Evolutionary conservation across 2,797 vertebrate species (phyloP).

Genomic region (Xiphophorus birchmanni): DNA sequence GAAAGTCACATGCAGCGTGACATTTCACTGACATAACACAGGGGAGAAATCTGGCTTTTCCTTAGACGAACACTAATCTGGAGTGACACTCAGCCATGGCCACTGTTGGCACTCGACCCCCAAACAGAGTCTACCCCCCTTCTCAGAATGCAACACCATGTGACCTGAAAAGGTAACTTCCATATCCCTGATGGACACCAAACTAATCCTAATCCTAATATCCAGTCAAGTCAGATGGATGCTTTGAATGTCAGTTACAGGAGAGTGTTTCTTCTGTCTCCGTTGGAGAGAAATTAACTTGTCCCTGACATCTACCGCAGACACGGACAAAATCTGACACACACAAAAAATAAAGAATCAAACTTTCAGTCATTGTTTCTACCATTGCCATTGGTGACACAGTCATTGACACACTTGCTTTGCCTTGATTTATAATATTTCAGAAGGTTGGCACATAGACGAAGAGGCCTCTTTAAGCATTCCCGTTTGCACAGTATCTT

Average conservation of each 20-base stretch:
- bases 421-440: background rate
- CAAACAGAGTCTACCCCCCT: slow-evolving; percentile 21
- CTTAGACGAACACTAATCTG: slow-evolving; percentile 73
- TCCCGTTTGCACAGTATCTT: background rate
- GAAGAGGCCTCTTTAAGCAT: background rate
- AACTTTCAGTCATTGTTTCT: background rate
- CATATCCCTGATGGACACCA: slow-evolving; percentile 61
- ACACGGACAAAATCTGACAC: background rate
- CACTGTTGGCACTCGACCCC: slow-evolving; percentile 38
- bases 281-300: slow-evolving; percentile 34
- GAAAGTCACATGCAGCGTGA: slow-evolving; percentile 65
- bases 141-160: slow-evolving; percentile 59
- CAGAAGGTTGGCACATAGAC: background rate
- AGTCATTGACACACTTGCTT: background rate
- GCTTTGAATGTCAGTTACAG: slow-evolving; percentile 39
- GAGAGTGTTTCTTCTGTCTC: slow-evolving; percentile 16
- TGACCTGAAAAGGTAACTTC: slow-evolving; percentile 76
- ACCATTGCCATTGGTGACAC: background rate
- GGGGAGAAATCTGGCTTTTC: slow-evolving; percentile 48
- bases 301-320: slow-evolving; percentile 35
- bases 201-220: slow-evolving; percentile 61
- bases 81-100: slow-evolving; percentile 81
- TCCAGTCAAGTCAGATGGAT: slow-evolving; percentile 33
- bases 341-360: background rate
- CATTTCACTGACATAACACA: slow-evolving; percentile 72